Base-by-base conservation (phyloP, 1,140 invertebrate species). In the Drosophila obscura region DNA sequence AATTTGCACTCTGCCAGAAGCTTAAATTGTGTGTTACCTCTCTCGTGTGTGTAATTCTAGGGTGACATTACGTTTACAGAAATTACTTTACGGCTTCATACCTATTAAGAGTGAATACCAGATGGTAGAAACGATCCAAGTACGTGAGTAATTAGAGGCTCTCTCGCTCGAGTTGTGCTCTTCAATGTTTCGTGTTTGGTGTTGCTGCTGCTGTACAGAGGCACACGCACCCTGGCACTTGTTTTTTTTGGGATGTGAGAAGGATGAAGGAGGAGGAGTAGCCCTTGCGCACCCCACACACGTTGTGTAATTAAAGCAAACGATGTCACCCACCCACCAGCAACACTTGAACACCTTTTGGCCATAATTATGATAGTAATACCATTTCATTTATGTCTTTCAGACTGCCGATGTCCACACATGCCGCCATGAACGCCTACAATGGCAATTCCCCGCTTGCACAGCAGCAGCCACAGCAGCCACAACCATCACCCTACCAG, bases 371-470 rank as follows among this genome's bases (percentile, higher is more conserved):
- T 39, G 28, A 56, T 15, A 5, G 26, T 45, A 45, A 35, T 67
- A 56, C 28, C 8, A 39, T 77, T 53, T 22, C 19, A 5, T 39
- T 4, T 39, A 13, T 39, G 35, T 39, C 53, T 28, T 13, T 13
- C 52, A 85, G 82, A 77, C 63, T 82, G 41, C 76, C 59, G 28
- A 87, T 91, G 57, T 58, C 81, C 51, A 53, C 73, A 79, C 90
- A 90, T 90, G 84, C 74, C 78, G 75, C 56, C 81, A 90, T 91
- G 75, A 93, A 83, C 77, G 72, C 69, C 35, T 90, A 78, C 90
- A 90, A 91, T 90, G 91, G 87, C 73, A 91, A 68, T 90, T 85
- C 90, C 88, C 75, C 78, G 80, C 75, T 77, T 83, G 90, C 69
- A 55, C 75, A 61, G 58, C 82, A 77, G 49, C 78, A 73, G 15